Base-by-base conservation (phyloP, 2,888 invertebrate genomes). In the Eugnorisma glareosa region DNA sequence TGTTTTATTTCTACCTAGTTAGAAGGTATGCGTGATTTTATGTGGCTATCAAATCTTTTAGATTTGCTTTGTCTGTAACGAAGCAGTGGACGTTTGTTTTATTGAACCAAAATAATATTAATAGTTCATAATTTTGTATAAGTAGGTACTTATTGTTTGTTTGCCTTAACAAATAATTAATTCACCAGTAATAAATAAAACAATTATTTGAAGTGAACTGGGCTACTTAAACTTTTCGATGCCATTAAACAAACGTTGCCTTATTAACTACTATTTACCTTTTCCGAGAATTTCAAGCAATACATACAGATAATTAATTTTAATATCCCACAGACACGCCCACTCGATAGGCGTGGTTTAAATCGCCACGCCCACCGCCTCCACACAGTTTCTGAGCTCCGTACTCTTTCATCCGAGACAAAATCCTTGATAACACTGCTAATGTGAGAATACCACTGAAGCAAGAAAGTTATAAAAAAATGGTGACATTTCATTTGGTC, bases 321-420 rank as follows among this genome's bases (percentile, higher is more conserved):
- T 88, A 91, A 90, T 88, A 82, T 83, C 78, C 82, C 78, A 35
- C 61, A 67, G 86, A 86, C 94, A 96, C 96, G 96, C 96, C 96
- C 86, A 91, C 63, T 51, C 37, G 59, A 8, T 83, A 90, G 96
- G 97, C 96, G 96, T 96, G 95, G 90, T 90, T 73, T 63, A 72
- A 71, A 75, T 28, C 68, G 72, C 84, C 93, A 97, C 97, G 96
- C 97, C 97, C 84, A 95, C 92, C 92, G 93, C 95, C 94, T 94
- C 92, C 92, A 90, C 81, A 85, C 87, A 88, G 91, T 93, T 90
- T 88, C 91, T 90, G 90, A 90, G 86, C 89, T 86, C 89, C 89
- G 80, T 90, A 91, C 92, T 94, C 91, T 92, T 92, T 91, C 91
- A 91, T 79, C 79, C 82, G 85, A 91, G 94, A 95, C 93, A 93